These are phyloP conservation scores for Petrocephalus microphthalmus DNA, from an alignment of 2,113 vertebrate species.

Conservation along the genomic window DNA sequence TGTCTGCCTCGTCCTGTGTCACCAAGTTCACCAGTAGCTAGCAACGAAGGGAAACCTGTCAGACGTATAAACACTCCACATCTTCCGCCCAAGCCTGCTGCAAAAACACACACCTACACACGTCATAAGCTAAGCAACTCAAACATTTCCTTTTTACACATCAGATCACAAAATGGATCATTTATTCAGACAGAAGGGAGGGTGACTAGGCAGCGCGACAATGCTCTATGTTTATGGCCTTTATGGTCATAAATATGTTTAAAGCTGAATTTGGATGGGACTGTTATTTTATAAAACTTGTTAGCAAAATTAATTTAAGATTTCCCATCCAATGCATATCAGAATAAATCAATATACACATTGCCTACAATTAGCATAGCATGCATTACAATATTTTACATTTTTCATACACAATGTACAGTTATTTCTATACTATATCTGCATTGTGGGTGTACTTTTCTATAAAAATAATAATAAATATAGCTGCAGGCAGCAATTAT, in stretches of 20 bases:
- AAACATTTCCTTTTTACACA: slow-evolving; percentile 1
- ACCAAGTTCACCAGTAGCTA: background rate
- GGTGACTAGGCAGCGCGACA: background rate
- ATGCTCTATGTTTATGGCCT: background rate
- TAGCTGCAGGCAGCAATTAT: background rate
- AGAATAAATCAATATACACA: background rate
- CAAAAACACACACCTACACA: slow-evolving; percentile 7
- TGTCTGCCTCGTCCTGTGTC: slow-evolving; percentile 2
- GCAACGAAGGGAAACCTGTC: background rate
- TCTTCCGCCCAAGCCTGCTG: background rate
- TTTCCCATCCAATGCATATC: background rate
- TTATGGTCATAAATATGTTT: background rate
- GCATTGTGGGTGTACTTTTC: background rate
- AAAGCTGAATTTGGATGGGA: background rate
- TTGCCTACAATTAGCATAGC: background rate
- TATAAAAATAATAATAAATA: background rate
- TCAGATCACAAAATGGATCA: background rate
- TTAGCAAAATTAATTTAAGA: background rate
- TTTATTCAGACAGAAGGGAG: background rate
- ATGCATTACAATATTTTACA: background rate
- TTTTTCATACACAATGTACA: background rate
- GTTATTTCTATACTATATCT: background rate
- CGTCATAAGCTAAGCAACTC: too few species aligned
- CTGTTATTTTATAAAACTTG: background rate
- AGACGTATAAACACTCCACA: background rate